Conservation (phyloP, 2,797 vertebrate species). For the Alosa sapidissima region DNA sequence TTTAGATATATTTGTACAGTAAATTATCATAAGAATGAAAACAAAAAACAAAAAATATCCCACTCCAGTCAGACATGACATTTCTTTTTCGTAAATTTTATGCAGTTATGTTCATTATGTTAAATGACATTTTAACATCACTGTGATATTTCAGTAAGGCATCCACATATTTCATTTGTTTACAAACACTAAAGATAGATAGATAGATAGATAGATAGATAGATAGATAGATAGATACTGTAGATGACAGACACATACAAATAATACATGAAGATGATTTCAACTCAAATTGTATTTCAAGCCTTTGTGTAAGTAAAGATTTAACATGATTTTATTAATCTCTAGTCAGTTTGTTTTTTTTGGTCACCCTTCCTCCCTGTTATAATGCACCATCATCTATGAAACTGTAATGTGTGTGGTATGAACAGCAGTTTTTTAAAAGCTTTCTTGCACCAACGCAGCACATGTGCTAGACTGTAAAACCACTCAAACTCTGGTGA, state of each 20-base stretch:
- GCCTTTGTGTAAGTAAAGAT: not conserved
- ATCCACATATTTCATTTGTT: not conserved
- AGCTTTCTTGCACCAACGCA: not conserved
- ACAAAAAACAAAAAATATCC: not conserved
- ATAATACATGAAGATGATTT: not conserved
- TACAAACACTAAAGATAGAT: not conserved
- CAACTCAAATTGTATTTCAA: not conserved
- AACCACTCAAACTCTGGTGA: not conserved
- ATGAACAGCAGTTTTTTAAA: not conserved
- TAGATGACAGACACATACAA: not conserved
- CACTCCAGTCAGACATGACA: no score
- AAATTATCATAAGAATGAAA: not conserved
- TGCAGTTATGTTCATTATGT: no score
- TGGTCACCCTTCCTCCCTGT: not conserved
- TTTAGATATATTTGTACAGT: not conserved
- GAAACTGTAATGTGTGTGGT: not conserved
- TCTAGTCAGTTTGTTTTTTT: not conserved
- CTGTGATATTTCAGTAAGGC: not conserved
- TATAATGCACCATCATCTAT: not conserved
- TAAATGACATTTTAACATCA: not conserved
- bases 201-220: not conserved
- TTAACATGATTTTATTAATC: not conserved
- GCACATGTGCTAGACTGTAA: not conserved
- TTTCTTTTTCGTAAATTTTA: no score
- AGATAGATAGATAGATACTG: conserved; percentile 4